Evolutionary conservation across 2,888 invertebrate species (phyloP).

Genomic region (Stenchaetothrips biformis): DNA sequence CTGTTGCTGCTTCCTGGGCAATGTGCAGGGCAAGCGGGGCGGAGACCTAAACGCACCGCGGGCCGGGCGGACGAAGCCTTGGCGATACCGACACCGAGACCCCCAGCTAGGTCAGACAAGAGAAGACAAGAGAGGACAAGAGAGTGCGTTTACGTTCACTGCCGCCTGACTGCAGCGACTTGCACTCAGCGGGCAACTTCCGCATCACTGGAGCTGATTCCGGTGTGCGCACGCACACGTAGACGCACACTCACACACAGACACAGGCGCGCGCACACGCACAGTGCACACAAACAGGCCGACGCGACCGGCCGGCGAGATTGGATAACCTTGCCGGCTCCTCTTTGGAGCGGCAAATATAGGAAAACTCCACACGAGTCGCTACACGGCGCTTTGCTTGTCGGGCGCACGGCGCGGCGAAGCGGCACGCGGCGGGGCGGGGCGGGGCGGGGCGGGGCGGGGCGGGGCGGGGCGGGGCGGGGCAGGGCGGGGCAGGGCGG

Average conservation of each 20-base stretch:
- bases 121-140: too few species aligned
- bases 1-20: too few species aligned
- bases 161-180: too few species aligned
- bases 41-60: background rate
- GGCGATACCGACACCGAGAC: background rate
- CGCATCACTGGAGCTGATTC: too few species aligned
- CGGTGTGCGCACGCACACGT: too few species aligned
- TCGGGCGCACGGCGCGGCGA: background rate
- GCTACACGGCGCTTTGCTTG: background rate
- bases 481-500: too few species aligned
- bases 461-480: background rate
- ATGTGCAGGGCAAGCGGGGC: too few species aligned
- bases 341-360: conserved; percentile 9
- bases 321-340: conserved; percentile 1
- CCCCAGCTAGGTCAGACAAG: too few species aligned
- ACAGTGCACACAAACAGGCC: too few species aligned
- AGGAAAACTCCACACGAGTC: conserved; percentile 15
- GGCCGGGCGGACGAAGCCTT: background rate
- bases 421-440: background rate
- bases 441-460: background rate
- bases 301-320: background rate
- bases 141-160: too few species aligned
- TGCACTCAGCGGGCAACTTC: too few species aligned
- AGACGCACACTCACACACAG: background rate
- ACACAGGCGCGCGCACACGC: background rate